phyloP scores from a whole-genome alignment of 2,113 vertebrate species.

The Sarotherodon lohbergeri region DNA sequence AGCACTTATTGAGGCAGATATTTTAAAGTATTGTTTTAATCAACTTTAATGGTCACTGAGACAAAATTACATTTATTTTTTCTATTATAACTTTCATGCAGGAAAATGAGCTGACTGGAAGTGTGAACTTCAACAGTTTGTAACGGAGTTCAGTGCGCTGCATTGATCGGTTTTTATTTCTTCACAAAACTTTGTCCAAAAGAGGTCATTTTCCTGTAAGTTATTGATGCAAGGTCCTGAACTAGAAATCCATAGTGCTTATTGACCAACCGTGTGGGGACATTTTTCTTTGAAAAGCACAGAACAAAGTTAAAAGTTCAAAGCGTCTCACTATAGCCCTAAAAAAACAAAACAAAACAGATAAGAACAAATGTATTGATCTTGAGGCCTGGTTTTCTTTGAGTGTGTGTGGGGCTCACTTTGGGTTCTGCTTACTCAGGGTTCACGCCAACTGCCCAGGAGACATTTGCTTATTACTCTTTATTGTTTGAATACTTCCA shows the following conservation, averaged over 20 bases:
- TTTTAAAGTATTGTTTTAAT: not conserved
- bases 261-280: not conserved
- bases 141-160: not conserved
- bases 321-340: rapidly evolving
- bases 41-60: not conserved
- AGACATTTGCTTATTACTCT: not conserved
- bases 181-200: not conserved
- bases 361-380: not conserved
- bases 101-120: not conserved
- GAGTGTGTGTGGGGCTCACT: not conserved
- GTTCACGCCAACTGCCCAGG: not conserved
- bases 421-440: not conserved
- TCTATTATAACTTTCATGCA: not conserved
- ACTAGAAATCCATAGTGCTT: not conserved
- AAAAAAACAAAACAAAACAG: not conserved
- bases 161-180: not conserved
- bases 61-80: not conserved
- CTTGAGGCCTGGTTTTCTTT: not conserved
- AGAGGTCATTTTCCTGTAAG: not conserved
- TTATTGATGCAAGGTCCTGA: not conserved
- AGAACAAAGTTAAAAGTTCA: not conserved
- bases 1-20: not conserved
- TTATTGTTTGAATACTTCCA: not conserved
- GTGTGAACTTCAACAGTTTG: not conserved
- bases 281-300: not conserved